phyloP scores from a whole-genome alignment of 2,888 invertebrate genomes.

The Nebria brevicollis region DNA sequence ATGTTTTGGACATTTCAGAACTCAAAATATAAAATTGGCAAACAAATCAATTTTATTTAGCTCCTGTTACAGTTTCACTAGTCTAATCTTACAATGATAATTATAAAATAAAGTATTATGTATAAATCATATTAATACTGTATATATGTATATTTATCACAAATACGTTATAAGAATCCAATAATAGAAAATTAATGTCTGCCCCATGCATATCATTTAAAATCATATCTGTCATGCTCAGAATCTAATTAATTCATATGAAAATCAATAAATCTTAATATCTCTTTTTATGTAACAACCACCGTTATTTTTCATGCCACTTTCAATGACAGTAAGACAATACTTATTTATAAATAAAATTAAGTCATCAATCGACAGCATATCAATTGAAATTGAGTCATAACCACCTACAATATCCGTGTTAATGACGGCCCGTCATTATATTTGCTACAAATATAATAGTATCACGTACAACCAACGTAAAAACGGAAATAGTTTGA shows the following conservation, averaged over 20 bases:
- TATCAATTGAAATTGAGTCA: background rate
- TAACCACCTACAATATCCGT: background rate
- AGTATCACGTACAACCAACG: background rate
- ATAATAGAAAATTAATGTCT: background rate
- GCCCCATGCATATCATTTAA: background rate
- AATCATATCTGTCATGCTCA: background rate
- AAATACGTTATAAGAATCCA: background rate
- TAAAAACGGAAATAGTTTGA: background rate
- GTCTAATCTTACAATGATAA: no score
- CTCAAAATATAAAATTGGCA: no score
- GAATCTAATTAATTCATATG: background rate
- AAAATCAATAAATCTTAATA: slow-evolving; percentile 1
- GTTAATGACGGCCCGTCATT: background rate
- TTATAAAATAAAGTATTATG: no score
- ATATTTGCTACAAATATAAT: background rate
- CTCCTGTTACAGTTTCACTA: no score
- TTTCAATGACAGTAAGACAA: background rate
- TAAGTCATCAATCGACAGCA: background rate
- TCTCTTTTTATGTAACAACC: background rate
- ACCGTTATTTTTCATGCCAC: background rate
- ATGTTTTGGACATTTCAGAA: no score
- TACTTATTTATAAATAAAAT: background rate
- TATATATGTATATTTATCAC: background rate
- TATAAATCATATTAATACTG: no score
- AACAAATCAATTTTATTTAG: no score